These are phyloP conservation scores for Phaonia tiefii DNA, from an alignment of 2,888 invertebrate genomes.

Conservation along the genomic window DNA sequence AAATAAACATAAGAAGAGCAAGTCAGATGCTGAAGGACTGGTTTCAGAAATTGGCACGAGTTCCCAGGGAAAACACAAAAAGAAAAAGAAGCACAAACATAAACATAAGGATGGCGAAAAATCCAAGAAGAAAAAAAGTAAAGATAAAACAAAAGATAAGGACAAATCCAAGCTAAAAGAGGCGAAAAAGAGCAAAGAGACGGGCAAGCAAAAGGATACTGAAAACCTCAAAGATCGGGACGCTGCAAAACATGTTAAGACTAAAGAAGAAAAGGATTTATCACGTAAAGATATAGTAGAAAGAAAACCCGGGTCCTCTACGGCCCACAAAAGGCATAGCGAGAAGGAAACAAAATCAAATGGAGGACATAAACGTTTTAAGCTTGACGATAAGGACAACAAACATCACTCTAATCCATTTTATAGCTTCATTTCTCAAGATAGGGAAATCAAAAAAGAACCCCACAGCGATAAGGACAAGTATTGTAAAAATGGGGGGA, in stretches of 20 bases:
- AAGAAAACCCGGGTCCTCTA: conserved; percentile 16
- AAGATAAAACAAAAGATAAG: conserved; percentile 72
- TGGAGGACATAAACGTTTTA: conserved; percentile 37
- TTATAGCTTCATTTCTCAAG: conserved; percentile 69
- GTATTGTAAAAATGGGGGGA: not conserved
- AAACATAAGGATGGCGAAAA: conserved; percentile 71
- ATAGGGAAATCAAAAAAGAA: conserved; percentile 60
- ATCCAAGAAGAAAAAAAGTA: conserved; percentile 74
- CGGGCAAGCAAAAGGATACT: conserved; percentile 58
- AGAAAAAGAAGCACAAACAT: conserved; percentile 74
- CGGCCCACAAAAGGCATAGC: conserved; percentile 45
- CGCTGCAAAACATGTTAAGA: conserved; percentile 72
- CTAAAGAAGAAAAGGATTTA: conserved; percentile 11
- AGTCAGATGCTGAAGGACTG: conserved; percentile 68
- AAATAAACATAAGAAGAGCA: conserved; percentile 77
- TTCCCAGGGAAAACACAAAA: conserved; percentile 69
- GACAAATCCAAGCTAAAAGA: conserved; percentile 71
- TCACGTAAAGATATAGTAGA: conserved; percentile 24
- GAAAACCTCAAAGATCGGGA: conserved; percentile 43
- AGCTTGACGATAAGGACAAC: conserved; percentile 47
- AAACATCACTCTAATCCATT: conserved; percentile 69
- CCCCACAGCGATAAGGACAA: conserved; percentile 16
- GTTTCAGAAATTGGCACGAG: conserved; percentile 40
- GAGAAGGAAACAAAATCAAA: conserved; percentile 31
- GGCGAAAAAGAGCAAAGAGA: conserved; percentile 68